Percentiles rank a stretch among this genome's conserved stretches.
These are phyloP conservation scores for Hepsetus odoe DNA, from an alignment of 2,113 vertebrate genomes.

Conservation along the genomic window DNA sequence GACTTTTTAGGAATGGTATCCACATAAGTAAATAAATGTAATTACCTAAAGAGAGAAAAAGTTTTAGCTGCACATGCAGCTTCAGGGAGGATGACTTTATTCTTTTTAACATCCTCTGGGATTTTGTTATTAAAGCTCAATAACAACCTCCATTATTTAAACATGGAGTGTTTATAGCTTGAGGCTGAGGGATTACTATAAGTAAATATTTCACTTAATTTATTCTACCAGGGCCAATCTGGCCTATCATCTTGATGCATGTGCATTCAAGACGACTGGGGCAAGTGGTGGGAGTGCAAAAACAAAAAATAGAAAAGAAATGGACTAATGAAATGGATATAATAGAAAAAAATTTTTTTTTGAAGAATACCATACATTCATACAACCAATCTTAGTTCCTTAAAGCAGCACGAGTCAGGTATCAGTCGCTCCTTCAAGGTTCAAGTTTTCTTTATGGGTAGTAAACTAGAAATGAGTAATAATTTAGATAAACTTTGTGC, in stretches of 20 bases:
- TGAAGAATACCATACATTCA: too few species aligned
- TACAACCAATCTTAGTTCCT: too few species aligned
- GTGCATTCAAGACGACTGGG: background rate
- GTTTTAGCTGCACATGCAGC: background rate
- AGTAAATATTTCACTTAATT: background rate
- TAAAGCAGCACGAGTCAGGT: too few species aligned
- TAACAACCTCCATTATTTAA: slow-evolving; percentile 5
- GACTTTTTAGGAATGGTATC: slow-evolving; percentile 2
- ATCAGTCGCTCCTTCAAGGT: too few species aligned
- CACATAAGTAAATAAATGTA: background rate
- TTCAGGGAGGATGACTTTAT: slow-evolving; percentile 4
- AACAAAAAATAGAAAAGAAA: background rate
- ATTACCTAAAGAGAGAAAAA: background rate
- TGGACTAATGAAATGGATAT: too few species aligned
- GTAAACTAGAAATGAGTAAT: too few species aligned
- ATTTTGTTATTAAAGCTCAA: slow-evolving; percentile 16
- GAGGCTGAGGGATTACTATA: background rate
- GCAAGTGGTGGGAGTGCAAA: background rate
- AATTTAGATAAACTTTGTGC: too few species aligned
- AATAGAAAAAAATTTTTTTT: too few species aligned
- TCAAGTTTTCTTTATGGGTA: too few species aligned
- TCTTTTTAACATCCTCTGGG: background rate
- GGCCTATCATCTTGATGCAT: background rate
- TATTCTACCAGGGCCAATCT: background rate
- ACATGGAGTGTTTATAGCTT: background rate